These are phyloP conservation scores for Loris lydekkerianus DNA, from an alignment of 2,797 vertebrate genomes.

Conservation along the genomic window DNA sequence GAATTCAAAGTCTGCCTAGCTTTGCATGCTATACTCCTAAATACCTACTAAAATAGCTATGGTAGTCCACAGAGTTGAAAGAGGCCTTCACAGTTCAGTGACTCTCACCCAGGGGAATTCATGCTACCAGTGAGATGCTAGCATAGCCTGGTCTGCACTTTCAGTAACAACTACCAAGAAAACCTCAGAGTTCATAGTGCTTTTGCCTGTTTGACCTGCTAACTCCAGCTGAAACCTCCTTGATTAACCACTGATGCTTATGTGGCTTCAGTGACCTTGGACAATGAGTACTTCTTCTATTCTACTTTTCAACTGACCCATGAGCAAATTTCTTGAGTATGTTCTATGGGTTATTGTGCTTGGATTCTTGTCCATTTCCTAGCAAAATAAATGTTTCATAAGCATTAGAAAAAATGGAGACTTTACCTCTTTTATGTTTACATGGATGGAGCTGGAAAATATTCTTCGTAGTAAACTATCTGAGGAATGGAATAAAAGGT, in stretches of 20 bases:
- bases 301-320: background rate
- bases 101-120: background rate
- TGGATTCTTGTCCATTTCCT: background rate
- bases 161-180: background rate
- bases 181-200: background rate
- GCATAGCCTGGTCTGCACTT: background rate
- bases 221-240: no score
- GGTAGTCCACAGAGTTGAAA: background rate
- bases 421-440: no score
- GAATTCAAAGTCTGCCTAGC: background rate
- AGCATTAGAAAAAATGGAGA: no score
- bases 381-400: background rate
- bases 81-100: background rate
- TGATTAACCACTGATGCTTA: no score
- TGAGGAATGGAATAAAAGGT: no score
- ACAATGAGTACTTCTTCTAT: background rate
- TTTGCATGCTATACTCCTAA: rapidly evolving
- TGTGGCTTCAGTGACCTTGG: background rate
- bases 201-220: no score
- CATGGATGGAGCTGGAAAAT: no score
- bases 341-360: background rate
- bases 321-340: background rate
- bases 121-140: background rate
- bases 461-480: no score
- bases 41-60: rapidly evolving